Evolutionary conservation across 37 sponge, comb jelly and placozoan genomes (phyloP).

Genomic region (Petrosia ficiformis): DNA sequence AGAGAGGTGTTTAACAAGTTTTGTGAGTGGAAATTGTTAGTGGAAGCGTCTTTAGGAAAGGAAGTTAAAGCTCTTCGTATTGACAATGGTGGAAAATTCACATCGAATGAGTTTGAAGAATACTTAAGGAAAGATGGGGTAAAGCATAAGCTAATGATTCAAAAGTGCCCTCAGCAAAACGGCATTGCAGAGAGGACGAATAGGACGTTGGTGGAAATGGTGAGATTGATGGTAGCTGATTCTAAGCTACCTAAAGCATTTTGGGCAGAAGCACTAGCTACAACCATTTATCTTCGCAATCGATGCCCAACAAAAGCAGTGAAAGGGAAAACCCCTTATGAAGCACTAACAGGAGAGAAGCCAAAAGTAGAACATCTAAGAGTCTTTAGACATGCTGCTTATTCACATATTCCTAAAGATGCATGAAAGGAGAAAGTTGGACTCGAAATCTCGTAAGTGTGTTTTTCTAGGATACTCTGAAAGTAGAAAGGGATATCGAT

Average conservation of each 20-base stretch:
- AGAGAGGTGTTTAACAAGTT: slow-evolving; percentile 47
- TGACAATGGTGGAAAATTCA: slow-evolving; percentile 61
- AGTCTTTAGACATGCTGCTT: slow-evolving; percentile 50
- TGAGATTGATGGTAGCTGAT: slow-evolving; percentile 61
- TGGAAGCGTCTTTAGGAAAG: slow-evolving; percentile 32
- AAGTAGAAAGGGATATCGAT: slow-evolving; percentile 38
- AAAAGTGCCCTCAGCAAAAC: slow-evolving; percentile 73
- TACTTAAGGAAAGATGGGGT: slow-evolving; percentile 55
- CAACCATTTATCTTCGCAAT: slow-evolving; percentile 58
- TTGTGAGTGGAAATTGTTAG: slow-evolving; percentile 65
- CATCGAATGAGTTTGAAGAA: slow-evolving; percentile 41
- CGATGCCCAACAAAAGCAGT: slow-evolving; percentile 53
- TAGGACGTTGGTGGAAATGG: slow-evolving; percentile 64
- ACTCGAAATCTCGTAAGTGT: slow-evolving; percentile 46
- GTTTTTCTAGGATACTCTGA: slow-evolving; percentile 43
- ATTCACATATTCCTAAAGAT: slow-evolving; percentile 38
- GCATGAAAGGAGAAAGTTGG: slow-evolving; percentile 46
- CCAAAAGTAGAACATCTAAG: slow-evolving; percentile 44
- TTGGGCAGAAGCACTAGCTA: slow-evolving; percentile 77
- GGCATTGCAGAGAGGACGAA: slow-evolving; percentile 66
- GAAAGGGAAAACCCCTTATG: slow-evolving; percentile 52
- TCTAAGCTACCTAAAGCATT: slow-evolving; percentile 53
- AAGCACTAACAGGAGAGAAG: slow-evolving; percentile 31
- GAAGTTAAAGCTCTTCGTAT: slow-evolving; percentile 54
- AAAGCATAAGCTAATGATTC: slow-evolving; percentile 54